These are phyloP conservation scores for Bradynema listronoti DNA, from an alignment of 1,140 invertebrate species.

Conservation along the genomic window DNA sequence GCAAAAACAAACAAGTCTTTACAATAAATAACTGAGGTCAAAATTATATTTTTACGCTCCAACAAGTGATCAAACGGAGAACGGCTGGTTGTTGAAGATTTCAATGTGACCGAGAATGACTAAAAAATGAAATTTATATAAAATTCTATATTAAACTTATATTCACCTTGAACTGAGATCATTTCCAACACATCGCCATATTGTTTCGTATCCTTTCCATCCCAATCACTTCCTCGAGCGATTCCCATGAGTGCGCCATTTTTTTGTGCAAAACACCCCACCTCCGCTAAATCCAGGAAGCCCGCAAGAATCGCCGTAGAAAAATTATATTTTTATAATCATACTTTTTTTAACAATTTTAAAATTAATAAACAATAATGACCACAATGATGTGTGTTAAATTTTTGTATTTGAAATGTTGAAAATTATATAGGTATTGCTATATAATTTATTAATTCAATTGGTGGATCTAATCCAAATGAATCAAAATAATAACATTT, in stretches of 20 bases:
- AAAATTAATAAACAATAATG: no score
- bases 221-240: neutral
- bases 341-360: no score
- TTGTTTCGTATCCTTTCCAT: neutral
- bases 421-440: no score
- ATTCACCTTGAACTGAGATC: neutral
- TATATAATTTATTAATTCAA: no score
- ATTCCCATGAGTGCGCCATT: neutral
- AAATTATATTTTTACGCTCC: no score
- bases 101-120: neutral
- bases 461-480: no score
- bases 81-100: neutral
- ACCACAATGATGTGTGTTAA: no score
- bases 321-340: no score
- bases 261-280: neutral
- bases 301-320: neutral
- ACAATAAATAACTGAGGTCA: no score
- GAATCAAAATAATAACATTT: no score
- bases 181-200: conserved; percentile 1
- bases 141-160: neutral
- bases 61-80: neutral
- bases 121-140: neutral
- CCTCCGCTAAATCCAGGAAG: neutral
- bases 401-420: no score
- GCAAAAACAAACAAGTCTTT: no score